Base-by-base conservation (phyloP, 2,888 invertebrate genomes). In the Liopterus haemorrhoidalis region DNA sequence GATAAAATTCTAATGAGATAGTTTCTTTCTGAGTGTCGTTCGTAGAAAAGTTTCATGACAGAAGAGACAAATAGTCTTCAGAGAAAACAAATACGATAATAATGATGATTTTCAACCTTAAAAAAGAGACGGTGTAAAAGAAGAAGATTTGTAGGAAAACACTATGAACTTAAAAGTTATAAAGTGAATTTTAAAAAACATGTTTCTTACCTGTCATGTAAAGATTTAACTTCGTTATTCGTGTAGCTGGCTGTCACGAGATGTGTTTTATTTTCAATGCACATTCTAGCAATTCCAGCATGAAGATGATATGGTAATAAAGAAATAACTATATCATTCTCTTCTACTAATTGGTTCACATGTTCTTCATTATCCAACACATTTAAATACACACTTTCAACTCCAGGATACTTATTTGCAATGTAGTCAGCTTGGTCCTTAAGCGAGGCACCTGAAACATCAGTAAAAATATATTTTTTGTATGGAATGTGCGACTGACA, bases 211-310 rank as follows among this genome's bases (percentile, higher is more conserved):
- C 74, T 75, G 27, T 85, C 72, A 58, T 95, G 82, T 6, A 95
- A 68, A 1, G 78, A 78, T 57, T 76, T 79, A 57, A 99, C 85
- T 59, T 86, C 83, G 1, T 90, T 85, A 8, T 86, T 85, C 43
- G 91, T 80, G 60, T 99, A 99, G 49, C 94, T 95, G 0, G 96
- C 95, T 0, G 99, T 99, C 12, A 99, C 94, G 81, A 99, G 81
- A 65, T 99, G 91, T 0, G 84, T 85, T 49, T 81, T 79, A 49
- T 85, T 76, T n/a, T 78, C 75, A 39, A 99, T 85, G 63, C 97
- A 99, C 12, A 83, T 79, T 57, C 81, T 78, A 0, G 96, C 97
- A 2, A 87, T 81, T 4, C 82, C 71, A 0, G 89, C 86, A 64
- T 99, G 99, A 21, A 95, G 73, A 11, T 81, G 75, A 61, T 93